These are phyloP conservation scores for Idris sp. DNA, from an alignment of 1,140 invertebrate species.

Conservation along the genomic window DNA sequence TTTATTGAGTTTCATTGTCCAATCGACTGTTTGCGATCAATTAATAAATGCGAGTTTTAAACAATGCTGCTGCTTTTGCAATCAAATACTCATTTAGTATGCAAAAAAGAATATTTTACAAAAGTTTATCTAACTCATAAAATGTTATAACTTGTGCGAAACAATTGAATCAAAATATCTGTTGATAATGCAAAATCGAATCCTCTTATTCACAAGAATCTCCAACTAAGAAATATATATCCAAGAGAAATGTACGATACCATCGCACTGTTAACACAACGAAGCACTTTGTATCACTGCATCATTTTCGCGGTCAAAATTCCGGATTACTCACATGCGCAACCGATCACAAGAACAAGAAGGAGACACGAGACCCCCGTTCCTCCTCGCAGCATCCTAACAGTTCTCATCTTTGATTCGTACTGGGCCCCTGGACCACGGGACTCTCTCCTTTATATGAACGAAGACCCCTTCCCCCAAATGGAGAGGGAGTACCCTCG, in stretches of 20 bases:
- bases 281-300: conserved; percentile 45
- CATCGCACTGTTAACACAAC: conserved; percentile 55
- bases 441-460: conserved; percentile 76
- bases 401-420: conserved; percentile 74
- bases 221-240: too few species aligned
- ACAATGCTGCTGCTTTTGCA: too few species aligned
- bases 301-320: conserved; percentile 41
- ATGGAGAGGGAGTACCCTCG: conserved; percentile 66
- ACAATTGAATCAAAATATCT: too few species aligned
- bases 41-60: too few species aligned
- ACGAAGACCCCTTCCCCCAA: conserved; percentile 58
- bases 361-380: conserved; percentile 62
- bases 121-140: too few species aligned
- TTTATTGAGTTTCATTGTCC: conserved; percentile 5
- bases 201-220: neutral
- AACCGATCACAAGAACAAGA: conserved; percentile 63
- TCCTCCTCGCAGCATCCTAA: conserved; percentile 71
- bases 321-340: conserved; percentile 71
- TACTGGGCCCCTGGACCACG: conserved; percentile 73
- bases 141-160: too few species aligned
- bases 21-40: too few species aligned
- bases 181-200: too few species aligned
- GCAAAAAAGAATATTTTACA: too few species aligned
- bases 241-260: too few species aligned
- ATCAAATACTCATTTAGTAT: too few species aligned